Base-by-base conservation (phyloP, 2,113 vertebrate species). In the Chlorodrepanis virens region DNA sequence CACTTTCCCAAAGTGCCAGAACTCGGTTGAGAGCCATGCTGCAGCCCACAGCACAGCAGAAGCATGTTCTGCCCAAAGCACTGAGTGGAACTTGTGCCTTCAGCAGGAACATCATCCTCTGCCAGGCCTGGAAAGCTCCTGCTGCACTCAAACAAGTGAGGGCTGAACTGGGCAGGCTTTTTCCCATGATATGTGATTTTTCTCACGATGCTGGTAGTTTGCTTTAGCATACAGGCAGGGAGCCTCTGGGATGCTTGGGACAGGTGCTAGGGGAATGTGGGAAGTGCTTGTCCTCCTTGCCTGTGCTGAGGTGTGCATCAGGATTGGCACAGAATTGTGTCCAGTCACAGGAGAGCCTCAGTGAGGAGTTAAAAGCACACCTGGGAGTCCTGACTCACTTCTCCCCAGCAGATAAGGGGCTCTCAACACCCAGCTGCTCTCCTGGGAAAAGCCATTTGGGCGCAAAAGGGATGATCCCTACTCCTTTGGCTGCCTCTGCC, bases 231-330 rank as follows among this genome's bases (percentile, higher is more conserved):
- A 22, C 18, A 24, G 23, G 28, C n/a, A 69, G 4, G 3, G 9
- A 92, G 54, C 3, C 11, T 3, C 22, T 78, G n/a, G 28, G 22
- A 69, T 29, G 8, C 11, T 19, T 78, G 65, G 45, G 31, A 52
- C 1, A 12, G 45, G 15, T 47, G 35, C 29, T 52, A 25, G 14
- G 8, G 31, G 2, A 45, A 39, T 27, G 35, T 70, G 60, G 29
- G 31, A 52, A 52, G 16, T 12, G 25, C 33, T 84, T 5, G 0
- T 68, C 33, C 27, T 89, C 18, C 3, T 31, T 85, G 17, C 17
- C 23, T 1, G 0, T 1, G 1, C 56, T 52, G 57, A 31, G 37
- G 2, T 16, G 31, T 3, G 6, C 5, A 5, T 29, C 3, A 1
- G 21, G 20, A 13, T 5, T 49, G 39, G 35, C 67, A 64, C 35